Base-by-base conservation (phyloP, 2,113 vertebrate genomes). In the Pterocles burchelli region DNA sequence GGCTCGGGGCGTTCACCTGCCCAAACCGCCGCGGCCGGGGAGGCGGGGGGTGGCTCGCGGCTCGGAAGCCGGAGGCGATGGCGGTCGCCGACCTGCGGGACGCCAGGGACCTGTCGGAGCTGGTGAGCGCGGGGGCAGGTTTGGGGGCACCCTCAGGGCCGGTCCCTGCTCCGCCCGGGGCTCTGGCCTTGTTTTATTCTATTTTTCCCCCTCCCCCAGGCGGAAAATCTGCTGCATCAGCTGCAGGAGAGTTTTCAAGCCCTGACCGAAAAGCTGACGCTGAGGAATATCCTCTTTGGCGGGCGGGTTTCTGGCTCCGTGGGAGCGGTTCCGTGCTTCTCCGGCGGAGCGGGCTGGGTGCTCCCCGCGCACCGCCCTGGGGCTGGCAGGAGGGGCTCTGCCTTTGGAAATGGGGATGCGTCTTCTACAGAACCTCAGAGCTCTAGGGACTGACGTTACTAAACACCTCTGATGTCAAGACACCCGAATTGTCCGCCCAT, bases 221-320 rank as follows among this genome's bases (percentile, higher is more conserved):
- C 98, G 96, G 98, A 99, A 73, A 96, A 96, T 59, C 97, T 98
- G 48, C 97, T 99, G 95, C 97, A 96, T 66, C 93, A 97, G 51
- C 95, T 99, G 66, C 98, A 99, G 48, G 98, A 98, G 26, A 97
- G 96, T 90, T 99, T 99, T 62, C 97, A 98, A 83, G 94, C 92
- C 5, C 95, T 99, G 58, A 97, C 98, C 3, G 96, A 98, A 49
- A 97, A 98, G 77, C 67, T 99, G 78, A 97, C 97, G 78, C 96
- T 97, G 61, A 98, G 97, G 95, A 97, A 99, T 99, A 99, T 99
- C 99, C 98, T 99, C 34, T 58, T 24, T 26, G 1, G 36, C 36
- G 52, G 4, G 0, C 4, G 9, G 46, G 38, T 31, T 28, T 4
- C 19, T 9, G 4, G 51, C 36, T 17, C 7, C 15, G 19, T 33